A percentile compares a stretch with the other conserved stretches of the same genome.
Conservation (phyloP, 2,888 invertebrate genomes). For the Trissolcus japonicus region DNA sequence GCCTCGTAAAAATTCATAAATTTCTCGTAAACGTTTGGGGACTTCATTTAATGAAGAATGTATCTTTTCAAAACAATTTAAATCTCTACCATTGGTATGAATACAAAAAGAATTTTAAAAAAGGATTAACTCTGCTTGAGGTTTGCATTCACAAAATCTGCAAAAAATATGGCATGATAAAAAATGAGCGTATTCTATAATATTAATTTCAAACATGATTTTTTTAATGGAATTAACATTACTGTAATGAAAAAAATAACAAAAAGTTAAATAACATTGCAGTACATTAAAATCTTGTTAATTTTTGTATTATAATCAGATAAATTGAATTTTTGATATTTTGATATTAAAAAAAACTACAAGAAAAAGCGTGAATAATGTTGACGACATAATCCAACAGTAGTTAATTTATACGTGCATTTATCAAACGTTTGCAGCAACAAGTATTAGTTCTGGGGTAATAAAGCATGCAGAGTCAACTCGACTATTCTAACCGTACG, state of each 20-base stretch:
- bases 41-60: neutral
- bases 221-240: too few relatives aligned
- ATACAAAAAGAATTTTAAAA: constrained; percentile 1
- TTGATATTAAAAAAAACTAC: neutral
- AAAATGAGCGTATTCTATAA: too few relatives aligned
- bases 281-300: too few relatives aligned
- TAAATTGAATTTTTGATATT: too few relatives aligned
- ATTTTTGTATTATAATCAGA: too few relatives aligned
- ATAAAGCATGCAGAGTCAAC: constrained; percentile 13
- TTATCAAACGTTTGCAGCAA: constrained; percentile 13
- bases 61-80: constrained; percentile 12
- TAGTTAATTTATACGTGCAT: constrained; percentile 11
- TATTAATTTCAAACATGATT: too few relatives aligned
- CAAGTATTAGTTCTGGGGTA: constrained; percentile 24
- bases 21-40: constrained; percentile 24
- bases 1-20: constrained; percentile 17
- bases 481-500: constrained; percentile 41
- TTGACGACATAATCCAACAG: constrained; percentile 39
- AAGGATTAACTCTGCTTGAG: too few relatives aligned
- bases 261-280: too few relatives aligned
- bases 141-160: too few relatives aligned
- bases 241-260: too few relatives aligned
- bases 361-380: constrained; percentile 22
- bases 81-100: neutral
- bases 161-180: too few relatives aligned